phyloP scores from a whole-genome alignment of 2,797 vertebrate genomes.

The Tenualosa ilisha region DNA sequence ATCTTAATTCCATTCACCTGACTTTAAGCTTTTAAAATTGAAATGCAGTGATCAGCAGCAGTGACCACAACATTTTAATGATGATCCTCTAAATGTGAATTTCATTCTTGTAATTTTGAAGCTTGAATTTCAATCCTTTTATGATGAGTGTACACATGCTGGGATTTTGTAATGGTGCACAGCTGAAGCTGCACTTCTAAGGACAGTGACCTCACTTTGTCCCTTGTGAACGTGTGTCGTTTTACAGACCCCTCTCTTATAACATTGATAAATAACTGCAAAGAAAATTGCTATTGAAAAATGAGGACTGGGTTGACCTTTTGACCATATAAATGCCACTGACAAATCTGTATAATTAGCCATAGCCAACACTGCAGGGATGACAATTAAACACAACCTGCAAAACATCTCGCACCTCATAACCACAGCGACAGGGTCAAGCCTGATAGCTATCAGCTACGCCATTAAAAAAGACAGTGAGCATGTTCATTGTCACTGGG shows the following conservation, averaged over 20 bases:
- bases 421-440: slow-evolving; percentile 48
- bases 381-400: slow-evolving; percentile 72
- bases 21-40: neutral
- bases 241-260: slow-evolving; percentile 52
- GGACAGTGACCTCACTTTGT: slow-evolving; percentile 32
- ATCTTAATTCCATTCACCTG: neutral
- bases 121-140: neutral
- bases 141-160: neutral
- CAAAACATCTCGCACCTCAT: slow-evolving; percentile 62
- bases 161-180: slow-evolving; percentile 26
- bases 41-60: slow-evolving; percentile 14
- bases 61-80: neutral
- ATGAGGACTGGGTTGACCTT: slow-evolving; percentile 70
- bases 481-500: neutral
- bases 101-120: neutral
- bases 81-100: neutral
- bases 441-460: slow-evolving; percentile 50
- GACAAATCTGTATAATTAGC: slow-evolving; percentile 69
- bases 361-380: slow-evolving; percentile 61
- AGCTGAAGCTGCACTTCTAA: slow-evolving; percentile 24
- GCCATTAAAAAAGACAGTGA: slow-evolving; percentile 33
- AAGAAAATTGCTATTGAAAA: slow-evolving; percentile 53
- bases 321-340: slow-evolving; percentile 65
- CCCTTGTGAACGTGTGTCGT: slow-evolving; percentile 43
- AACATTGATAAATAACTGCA: slow-evolving; percentile 63